Percentiles rank a stretch among this genome's conserved stretches.
Conservation (phyloP, 2,797 vertebrate species). For the Nothura maculosa region DNA sequence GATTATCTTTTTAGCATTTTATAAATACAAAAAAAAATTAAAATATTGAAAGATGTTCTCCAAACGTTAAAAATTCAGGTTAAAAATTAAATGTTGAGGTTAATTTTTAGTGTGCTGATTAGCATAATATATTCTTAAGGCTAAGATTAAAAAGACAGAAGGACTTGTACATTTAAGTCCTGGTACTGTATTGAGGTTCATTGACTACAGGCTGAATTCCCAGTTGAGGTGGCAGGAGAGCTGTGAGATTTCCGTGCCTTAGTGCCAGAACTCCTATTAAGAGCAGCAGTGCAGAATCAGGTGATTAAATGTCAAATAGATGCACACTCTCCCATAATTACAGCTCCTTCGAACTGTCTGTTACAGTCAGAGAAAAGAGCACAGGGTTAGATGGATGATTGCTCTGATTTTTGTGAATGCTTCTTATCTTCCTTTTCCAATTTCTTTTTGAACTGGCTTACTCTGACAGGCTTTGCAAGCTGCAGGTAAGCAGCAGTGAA, state of each 20-base stretch:
- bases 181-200: accelerated
- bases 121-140: background rate
- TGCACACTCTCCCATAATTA: accelerated
- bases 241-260: background rate
- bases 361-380: background rate
- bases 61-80: slow-evolving; percentile 18
- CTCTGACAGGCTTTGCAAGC: background rate
- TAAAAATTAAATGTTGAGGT: background rate
- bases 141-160: background rate
- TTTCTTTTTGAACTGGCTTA: background rate
- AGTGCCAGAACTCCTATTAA: background rate
- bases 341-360: background rate
- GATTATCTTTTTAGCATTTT: background rate
- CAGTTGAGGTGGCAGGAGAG: background rate
- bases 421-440: background rate
- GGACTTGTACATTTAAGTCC: background rate
- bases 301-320: background rate
- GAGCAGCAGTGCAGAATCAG: background rate
- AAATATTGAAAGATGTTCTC: background rate
- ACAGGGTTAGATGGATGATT: background rate
- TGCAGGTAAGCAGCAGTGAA: background rate
- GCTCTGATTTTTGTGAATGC: background rate
- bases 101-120: background rate
- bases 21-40: background rate
- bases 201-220: background rate